Evolutionary conservation across 35 echinoderm and acorn worm genomes (phyloP), one percentile per base, ranked within the genome.

Genomic region (Lytechinus pictus): DNA sequence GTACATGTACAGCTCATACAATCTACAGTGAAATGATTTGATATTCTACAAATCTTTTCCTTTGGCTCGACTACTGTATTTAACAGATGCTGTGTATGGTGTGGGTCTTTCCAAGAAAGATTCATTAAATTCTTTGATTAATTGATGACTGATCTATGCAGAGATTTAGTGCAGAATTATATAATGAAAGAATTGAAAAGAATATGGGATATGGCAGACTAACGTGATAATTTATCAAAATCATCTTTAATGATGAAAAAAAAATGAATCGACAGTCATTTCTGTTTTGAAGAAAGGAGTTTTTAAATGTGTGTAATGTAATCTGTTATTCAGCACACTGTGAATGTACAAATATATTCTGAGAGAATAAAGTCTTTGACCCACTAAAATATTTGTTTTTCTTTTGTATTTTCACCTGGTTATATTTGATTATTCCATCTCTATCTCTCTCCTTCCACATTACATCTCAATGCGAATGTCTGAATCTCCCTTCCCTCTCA

Each of bases 271-370:
- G n/a, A 7, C 14, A 0, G n/a, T 24, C 66, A 79, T n/a, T n/a
- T 79, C 19, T 4, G 66, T 24, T 16, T 79, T n/a, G 19, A 24
- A 79, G 66, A 79, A 24, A 79, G 21, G 66, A 24, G 19, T 79
- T 79, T 79, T 79, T 79, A 79, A 79, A 79, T 79, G 66, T 79
- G 66, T 79, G 66, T 79, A n/a, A 79, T n/a, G 12, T 44, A 44
- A 44, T 44, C 33, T 44, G 33, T 79, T 79, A 14, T 79, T 24
- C 66, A 79, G 19, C 66, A 79, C 4, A 79, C n/a, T 79, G 66
- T 79, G 66, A 79, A 24, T 79, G 66, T 79, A n/a, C 19, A 79
- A 60, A 79, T 79, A 79, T 79, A 79, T 79, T 79, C 66, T 79
- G 66, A 79, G n/a, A 79, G 19, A 79, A 79, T 79, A 79, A 79